These are phyloP conservation scores for Sycophila texana DNA, from an alignment of 2,888 invertebrate genomes.

Conservation along the genomic window DNA sequence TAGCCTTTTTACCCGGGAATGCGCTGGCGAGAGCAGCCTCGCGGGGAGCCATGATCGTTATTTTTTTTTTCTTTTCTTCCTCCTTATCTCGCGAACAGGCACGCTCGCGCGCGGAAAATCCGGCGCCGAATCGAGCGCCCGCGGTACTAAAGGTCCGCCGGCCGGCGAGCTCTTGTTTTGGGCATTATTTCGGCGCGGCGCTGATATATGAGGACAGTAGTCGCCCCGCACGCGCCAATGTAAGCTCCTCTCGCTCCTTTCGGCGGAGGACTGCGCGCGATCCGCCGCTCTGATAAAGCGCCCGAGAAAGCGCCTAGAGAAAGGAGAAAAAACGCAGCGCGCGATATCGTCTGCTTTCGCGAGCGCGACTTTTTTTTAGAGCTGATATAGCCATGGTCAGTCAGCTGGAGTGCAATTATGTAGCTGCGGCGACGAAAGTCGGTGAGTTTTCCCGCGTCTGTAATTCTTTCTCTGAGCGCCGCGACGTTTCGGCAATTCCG, in stretches of 20 bases:
- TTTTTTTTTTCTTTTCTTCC: no score
- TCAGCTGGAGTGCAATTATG: slow-evolving; percentile 43
- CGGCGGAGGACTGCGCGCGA: neutral
- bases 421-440: slow-evolving; percentile 22
- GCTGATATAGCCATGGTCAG: slow-evolving; percentile 29
- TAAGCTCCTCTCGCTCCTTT: neutral
- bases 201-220: no score
- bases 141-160: no score
- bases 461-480: neutral
- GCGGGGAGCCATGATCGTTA: no score
- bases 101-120: no score
- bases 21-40: no score
- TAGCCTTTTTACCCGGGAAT: no score
- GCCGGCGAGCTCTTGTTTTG: no score
- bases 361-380: neutral
- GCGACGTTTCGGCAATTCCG: neutral
- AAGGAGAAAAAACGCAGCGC: neutral
- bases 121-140: no score
- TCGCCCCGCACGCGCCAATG: neutral
- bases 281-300: neutral
- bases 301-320: slow-evolving; percentile 25
- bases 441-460: slow-evolving; percentile 23
- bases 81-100: no score
- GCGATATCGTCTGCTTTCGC: neutral
- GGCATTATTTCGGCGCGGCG: no score